These are phyloP conservation scores for Drosophila simulans DNA, from an alignment of 1,140 invertebrate genomes.

Conservation along the genomic window DNA sequence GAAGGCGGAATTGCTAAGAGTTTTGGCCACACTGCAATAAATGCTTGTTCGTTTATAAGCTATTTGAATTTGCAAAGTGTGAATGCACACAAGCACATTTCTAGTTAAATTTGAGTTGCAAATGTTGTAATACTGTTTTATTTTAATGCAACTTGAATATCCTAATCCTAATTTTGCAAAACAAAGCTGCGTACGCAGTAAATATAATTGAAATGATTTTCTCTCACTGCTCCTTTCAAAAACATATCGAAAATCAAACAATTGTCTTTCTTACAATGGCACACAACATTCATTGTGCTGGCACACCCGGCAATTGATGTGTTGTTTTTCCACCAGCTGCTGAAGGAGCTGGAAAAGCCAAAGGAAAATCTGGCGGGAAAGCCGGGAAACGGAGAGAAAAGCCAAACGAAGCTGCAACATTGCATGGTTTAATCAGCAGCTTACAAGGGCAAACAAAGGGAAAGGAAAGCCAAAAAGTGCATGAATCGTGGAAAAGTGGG, in stretches of 20 bases:
- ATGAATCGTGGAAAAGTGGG: conserved; percentile 23
- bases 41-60: too few species aligned
- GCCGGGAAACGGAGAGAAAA: neutral
- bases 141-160: too few species aligned
- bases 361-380: conserved; percentile 7
- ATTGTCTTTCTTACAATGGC: conserved; percentile 72
- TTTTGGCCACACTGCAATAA: neutral
- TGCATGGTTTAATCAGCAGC: conserved; percentile 80
- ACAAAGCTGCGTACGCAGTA: too few species aligned
- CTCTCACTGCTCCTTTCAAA: conserved; percentile 12
- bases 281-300: conserved; percentile 57
- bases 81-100: too few species aligned
- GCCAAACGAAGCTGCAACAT: conserved; percentile 38
- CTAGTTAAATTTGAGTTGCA: too few species aligned
- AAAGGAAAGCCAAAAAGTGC: conserved; percentile 49
- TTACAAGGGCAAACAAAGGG: conserved; percentile 73
- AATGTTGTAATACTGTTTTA: too few species aligned
- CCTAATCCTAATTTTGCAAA: too few species aligned
- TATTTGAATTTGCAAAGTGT: too few species aligned
- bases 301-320: conserved; percentile 63
- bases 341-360: conserved; percentile 21
- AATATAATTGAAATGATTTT: neutral
- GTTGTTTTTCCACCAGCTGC: conserved; percentile 39
- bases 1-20: conserved; percentile 44
- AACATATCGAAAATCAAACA: conserved; percentile 80